These are phyloP conservation scores for Rhagoletis pomonella DNA, from an alignment of 1,140 invertebrate species.

Conservation along the genomic window DNA sequence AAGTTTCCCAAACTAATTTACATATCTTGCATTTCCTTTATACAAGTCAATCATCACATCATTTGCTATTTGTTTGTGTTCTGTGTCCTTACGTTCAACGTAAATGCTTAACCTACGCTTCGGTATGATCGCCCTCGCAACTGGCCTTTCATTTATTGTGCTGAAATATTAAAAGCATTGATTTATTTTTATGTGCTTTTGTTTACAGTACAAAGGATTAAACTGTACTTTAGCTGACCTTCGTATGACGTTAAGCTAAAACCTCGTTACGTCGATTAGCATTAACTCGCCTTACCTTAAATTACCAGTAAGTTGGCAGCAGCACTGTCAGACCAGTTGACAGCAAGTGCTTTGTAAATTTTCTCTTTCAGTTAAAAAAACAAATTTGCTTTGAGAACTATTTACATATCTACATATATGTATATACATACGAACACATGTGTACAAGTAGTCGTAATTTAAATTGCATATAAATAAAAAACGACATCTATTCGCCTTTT, in stretches of 20 bases:
- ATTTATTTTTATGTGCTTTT: too few relatives aligned
- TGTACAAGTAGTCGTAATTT: not conserved
- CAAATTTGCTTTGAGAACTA: conserved; percentile 10
- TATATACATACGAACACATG: not conserved
- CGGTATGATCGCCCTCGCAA: too few relatives aligned
- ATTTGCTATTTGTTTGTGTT: too few relatives aligned
- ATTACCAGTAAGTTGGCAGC: not conserved
- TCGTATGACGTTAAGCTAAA: not conserved
- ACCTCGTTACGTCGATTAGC: not conserved
- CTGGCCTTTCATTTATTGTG: too few relatives aligned
- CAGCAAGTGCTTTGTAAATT: not conserved
- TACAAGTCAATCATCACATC: too few relatives aligned
- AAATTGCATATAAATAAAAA: conserved; percentile 38
- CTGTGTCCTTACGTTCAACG: too few relatives aligned
- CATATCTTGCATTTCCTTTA: too few relatives aligned
- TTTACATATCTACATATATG: not conserved
- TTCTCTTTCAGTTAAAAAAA: conserved; percentile 1
- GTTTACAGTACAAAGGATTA: not conserved
- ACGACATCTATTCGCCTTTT: conserved; percentile 15
- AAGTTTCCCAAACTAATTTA: too few relatives aligned
- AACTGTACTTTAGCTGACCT: conserved; percentile 4
- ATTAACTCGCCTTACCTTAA: not conserved
- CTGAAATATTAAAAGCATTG: too few relatives aligned
- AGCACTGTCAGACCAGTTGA: not conserved
- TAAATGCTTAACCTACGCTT: too few relatives aligned